Conservation (phyloP, 2,113 vertebrate genomes). For the Dendrocopos noguchii region DNA sequence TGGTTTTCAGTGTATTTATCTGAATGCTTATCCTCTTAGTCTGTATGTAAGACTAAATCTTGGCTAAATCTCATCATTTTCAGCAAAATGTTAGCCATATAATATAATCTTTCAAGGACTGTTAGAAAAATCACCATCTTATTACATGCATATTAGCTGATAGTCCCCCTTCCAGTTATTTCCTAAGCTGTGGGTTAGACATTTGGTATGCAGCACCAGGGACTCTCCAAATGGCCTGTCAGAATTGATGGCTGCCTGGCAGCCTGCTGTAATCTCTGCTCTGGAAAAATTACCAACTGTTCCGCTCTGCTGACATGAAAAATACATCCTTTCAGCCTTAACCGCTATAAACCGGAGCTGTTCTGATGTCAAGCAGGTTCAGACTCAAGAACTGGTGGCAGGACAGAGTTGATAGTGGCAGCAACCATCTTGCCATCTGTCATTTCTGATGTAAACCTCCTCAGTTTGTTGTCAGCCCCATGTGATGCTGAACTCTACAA, state of each 20-base stretch:
- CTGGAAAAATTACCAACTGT: constrained; percentile 35
- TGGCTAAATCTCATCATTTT: not conserved
- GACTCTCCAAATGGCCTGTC: rapidly evolving
- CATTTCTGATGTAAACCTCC: not conserved
- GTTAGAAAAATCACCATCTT: not conserved
- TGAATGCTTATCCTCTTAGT: not conserved
- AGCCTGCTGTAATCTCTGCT: constrained; percentile 21
- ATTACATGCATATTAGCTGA: not conserved
- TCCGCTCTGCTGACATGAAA: constrained; percentile 17
- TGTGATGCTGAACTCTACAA: not conserved
- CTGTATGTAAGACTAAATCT: not conserved
- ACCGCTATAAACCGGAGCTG: not conserved
- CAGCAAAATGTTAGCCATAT: not conserved
- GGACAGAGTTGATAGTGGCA: not conserved
- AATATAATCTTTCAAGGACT: not conserved
- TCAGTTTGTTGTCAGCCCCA: not conserved
- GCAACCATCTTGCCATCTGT: not conserved
- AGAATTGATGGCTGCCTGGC: not conserved
- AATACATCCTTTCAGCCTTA: constrained; percentile 33
- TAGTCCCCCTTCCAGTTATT: not conserved
- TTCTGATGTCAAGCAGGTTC: not conserved
- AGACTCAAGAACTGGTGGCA: not conserved
- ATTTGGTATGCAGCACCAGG: not conserved
- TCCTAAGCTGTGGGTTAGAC: not conserved
- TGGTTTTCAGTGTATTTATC: not conserved